Evolutionary conservation across 2,113 vertebrate species (phyloP), one percentile per base, ranked within the genome.

Genomic region (Leiothrix lutea): DNA sequence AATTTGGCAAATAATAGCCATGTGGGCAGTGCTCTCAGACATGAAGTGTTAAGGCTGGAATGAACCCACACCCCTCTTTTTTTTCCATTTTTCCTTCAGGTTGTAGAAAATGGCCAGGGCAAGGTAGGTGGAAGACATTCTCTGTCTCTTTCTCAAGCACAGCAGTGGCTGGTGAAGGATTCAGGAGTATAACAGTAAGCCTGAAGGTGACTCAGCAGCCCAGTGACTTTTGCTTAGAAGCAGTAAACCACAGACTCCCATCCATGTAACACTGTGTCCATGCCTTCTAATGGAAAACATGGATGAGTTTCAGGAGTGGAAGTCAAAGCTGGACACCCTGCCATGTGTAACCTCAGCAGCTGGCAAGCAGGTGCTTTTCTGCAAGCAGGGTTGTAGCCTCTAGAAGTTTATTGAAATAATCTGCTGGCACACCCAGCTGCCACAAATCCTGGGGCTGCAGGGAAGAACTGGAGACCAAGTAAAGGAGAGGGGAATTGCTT

Each of bases 251-350:
- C 13, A 36, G 40, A 13, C 51, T 80, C 42, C 19, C 3, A 4
- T 25, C 42, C 33, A 6, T 0, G 9, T 31, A 1, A 1, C 0
- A 0, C 11, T 28, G 50, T 0, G 0, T 36, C 36, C 1, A 1
- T 53, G 36, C 14, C 47, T 62, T 58, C 54, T 44, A 16, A 12
- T 38, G 36, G 54, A 53, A 69, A 65, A 65, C 5, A 31, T 1
- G 73, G 58, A 6, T 2, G 62, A 36, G 12, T 42, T 53, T 65
- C 53, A 80, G 66, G n/a, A 86, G 44, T 48, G 56, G 44, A 86
- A 82, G 29, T 56, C 47, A n/a, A 81, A 85, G 35, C 40, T 85
- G 48, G 33, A 38, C 17, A 20, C 2, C 2, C 17, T 13, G 22
- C 11, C 14, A 20, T 26, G 22, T 19, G 25, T 26, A 54, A 20